Evolutionary conservation across 2,797 vertebrate genomes (phyloP).

Genomic region (Pristis pectinata): DNA sequence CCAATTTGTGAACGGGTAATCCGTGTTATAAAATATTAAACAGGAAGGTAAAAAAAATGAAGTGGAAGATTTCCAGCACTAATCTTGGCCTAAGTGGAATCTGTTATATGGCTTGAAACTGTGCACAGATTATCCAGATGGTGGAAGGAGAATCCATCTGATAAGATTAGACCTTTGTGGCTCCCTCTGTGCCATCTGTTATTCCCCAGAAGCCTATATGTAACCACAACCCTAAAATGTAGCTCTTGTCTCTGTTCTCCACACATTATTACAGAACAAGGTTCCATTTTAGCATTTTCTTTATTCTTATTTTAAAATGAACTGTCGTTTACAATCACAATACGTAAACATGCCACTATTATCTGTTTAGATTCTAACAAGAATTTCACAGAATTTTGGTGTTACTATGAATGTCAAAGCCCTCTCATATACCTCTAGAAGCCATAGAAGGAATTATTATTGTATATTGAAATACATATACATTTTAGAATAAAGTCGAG

Average conservation of each 20-base stretch:
- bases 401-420: not conserved
- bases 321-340: not conserved
- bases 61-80: slow-evolving; percentile 77
- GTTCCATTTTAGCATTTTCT: not conserved
- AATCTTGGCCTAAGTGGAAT: slow-evolving; percentile 77
- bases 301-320: not conserved
- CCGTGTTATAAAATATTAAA: not conserved
- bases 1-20: not conserved
- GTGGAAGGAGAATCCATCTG: slow-evolving; percentile 89
- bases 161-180: slow-evolving; percentile 97
- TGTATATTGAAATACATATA: not conserved
- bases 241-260: not conserved
- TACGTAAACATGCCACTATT: not conserved
- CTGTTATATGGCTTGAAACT: slow-evolving; percentile 82
- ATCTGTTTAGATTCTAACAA: not conserved
- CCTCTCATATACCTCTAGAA: not conserved
- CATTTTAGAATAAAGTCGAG: slow-evolving; percentile 4
- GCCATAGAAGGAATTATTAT: not conserved
- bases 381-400: not conserved
- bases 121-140: slow-evolving; percentile 92
- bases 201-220: not conserved
- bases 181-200: slow-evolving; percentile 86
- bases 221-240: not conserved
- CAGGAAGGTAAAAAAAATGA: slow-evolving; percentile 51
- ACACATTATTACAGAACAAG: not conserved